Evolutionary conservation across 2,888 invertebrate genomes (phyloP).

Genomic region (Callyntrura sp.): DNA sequence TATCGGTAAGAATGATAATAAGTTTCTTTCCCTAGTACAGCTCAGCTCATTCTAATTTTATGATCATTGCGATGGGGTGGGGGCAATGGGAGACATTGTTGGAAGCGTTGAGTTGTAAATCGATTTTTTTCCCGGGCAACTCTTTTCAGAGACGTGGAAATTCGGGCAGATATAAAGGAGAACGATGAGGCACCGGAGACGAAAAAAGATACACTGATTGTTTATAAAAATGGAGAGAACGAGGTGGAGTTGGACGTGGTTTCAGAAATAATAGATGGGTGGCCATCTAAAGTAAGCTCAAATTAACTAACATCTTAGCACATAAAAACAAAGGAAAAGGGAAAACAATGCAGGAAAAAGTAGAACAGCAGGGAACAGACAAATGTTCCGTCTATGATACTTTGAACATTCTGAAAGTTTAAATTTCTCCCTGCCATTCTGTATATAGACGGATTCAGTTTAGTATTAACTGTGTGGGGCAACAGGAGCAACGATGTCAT

Average conservation of each 20-base stretch:
- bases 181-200: slow-evolving; percentile 63
- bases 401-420: not conserved
- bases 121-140: slow-evolving; percentile 1
- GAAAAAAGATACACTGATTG: slow-evolving; percentile 73
- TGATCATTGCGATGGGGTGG: not conserved
- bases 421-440: too few relatives aligned
- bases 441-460: too few relatives aligned
- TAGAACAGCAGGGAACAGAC: not conserved
- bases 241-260: slow-evolving; percentile 82
- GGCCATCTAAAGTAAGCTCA: slow-evolving; percentile 81
- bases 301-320: too few relatives aligned
- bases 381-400: not conserved
- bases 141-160: slow-evolving; percentile 78
- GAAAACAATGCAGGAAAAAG: too few relatives aligned
- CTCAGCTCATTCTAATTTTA: too few relatives aligned
- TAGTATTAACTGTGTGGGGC: too few relatives aligned
- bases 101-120: not conserved
- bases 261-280: slow-evolving; percentile 77
- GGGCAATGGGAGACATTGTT: not conserved
- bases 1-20: slow-evolving; percentile 74
- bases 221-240: slow-evolving; percentile 74
- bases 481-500: too few relatives aligned
- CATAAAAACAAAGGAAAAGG: too few relatives aligned
- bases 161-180: slow-evolving; percentile 72
- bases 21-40: not conserved